phyloP scores from a whole-genome alignment of 1,140 invertebrate genomes.

The Sarcophaga peregrina region DNA sequence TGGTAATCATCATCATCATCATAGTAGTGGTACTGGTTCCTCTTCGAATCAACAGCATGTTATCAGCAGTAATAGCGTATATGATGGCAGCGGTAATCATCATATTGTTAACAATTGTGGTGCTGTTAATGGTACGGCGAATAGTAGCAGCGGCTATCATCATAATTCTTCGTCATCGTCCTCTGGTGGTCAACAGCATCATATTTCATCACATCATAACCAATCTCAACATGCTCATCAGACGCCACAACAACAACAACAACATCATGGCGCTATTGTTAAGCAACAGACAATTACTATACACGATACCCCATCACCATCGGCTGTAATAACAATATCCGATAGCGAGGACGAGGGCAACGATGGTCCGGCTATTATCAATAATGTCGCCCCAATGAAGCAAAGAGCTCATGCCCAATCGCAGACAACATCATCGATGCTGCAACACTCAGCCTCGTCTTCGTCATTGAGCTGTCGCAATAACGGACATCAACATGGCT shows the following conservation, averaged over 20 bases:
- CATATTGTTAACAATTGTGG: conserved; percentile 57
- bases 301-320: conserved; percentile 92
- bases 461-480: conserved; percentile 52
- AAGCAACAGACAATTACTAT: conserved; percentile 82
- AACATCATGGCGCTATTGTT: conserved; percentile 54
- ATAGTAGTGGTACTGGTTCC: conserved; percentile 51
- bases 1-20: conserved; percentile 51
- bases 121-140: conserved; percentile 25
- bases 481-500: conserved; percentile 49
- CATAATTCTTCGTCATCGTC: neutral
- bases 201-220: conserved; percentile 43
- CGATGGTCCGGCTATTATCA: conserved; percentile 61
- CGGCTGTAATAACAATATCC: conserved; percentile 95
- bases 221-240: conserved; percentile 43
- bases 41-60: conserved; percentile 44
- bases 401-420: conserved; percentile 67
- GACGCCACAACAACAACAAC: conserved; percentile 50
- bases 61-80: conserved; percentile 41
- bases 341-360: conserved; percentile 91
- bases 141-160: conserved; percentile 21
- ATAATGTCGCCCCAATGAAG: conserved; percentile 60
- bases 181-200: conserved; percentile 46
- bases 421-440: conserved; percentile 64
- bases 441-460: conserved; percentile 56
- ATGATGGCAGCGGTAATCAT: conserved; percentile 50